phyloP scores from a whole-genome alignment of 2,797 vertebrate genomes.

The Hylomyscus alleni region DNA sequence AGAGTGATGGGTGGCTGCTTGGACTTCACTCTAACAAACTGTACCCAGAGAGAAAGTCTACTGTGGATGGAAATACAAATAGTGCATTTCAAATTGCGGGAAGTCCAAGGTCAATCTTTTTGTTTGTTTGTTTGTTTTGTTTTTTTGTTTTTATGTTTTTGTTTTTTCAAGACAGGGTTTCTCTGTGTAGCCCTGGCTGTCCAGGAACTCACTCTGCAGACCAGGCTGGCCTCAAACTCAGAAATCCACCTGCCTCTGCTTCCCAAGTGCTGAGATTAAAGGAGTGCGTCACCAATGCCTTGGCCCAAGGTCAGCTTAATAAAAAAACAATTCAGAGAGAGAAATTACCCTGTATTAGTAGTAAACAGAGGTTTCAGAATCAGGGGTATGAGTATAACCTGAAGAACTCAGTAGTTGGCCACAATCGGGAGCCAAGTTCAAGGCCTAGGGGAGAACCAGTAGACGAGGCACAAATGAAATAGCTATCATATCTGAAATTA shows the following conservation, averaged over 20 bases:
- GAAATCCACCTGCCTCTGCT: too few relatives aligned
- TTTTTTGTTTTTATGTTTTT: too few relatives aligned
- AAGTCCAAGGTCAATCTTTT: neutral
- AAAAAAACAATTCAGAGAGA: neutral
- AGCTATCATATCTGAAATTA: neutral
- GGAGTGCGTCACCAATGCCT: too few relatives aligned
- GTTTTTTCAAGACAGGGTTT: too few relatives aligned
- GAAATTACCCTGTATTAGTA: neutral
- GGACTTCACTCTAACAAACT: neutral
- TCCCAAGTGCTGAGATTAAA: too few relatives aligned
- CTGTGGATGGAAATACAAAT: conserved; percentile 31
- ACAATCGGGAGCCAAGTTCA: neutral
- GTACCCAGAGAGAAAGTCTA: neutral
- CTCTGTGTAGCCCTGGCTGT: too few relatives aligned
- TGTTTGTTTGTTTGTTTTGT: too few relatives aligned
- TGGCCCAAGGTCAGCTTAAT: neutral
- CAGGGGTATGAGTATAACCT: neutral
- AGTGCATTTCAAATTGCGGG: neutral
- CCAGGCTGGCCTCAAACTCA: too few relatives aligned
- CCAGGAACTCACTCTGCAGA: too few relatives aligned
- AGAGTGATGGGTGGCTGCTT: neutral
- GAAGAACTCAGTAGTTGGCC: neutral
- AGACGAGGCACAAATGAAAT: neutral
- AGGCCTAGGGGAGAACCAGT: neutral
- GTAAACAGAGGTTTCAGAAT: neutral